A percentile compares a stretch with the other conserved stretches of the same genome.
Evolutionary conservation across 2,797 vertebrate genomes (phyloP).

Genomic region (Holocentrus rufus): DNA sequence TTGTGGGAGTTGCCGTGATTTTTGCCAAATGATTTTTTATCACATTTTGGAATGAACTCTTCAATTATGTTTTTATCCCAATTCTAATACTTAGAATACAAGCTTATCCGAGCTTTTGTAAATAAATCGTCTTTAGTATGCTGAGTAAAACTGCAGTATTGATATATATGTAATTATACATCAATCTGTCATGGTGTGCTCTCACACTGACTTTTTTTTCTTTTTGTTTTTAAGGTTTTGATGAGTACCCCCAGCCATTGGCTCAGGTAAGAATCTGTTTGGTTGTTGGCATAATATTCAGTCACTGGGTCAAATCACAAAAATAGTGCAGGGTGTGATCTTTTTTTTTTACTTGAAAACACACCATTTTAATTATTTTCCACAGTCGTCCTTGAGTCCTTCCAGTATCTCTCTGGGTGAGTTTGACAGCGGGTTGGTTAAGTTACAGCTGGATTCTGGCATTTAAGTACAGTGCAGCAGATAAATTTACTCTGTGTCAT

Average conservation of each 20-base stretch:
- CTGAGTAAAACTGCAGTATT: too few relatives aligned
- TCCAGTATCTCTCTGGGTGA: slow-evolving; percentile 42
- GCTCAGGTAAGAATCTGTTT: slow-evolving; percentile 35
- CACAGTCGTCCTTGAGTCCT: background rate
- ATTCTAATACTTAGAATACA: too few relatives aligned
- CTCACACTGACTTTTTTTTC: too few relatives aligned
- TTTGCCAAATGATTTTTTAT: too few relatives aligned
- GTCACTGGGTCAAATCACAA: background rate
- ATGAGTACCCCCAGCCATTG: accelerated
- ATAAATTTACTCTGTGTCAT: background rate
- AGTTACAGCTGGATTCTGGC: background rate
- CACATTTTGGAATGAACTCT: too few relatives aligned
- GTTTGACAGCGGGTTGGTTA: background rate
- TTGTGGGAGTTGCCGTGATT: too few relatives aligned
- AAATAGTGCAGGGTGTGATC: background rate
- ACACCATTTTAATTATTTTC: background rate
- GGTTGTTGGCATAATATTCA: background rate
- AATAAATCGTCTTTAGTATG: too few relatives aligned
- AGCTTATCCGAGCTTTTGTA: too few relatives aligned
- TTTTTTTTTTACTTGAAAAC: background rate
- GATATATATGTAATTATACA: background rate
- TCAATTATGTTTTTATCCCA: too few relatives aligned
- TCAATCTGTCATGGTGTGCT: too few relatives aligned
- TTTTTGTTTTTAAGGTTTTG: background rate
- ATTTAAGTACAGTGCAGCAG: background rate